A percentile compares a stretch with the other conserved stretches of the same genome.
Conservation (phyloP, 2,888 invertebrate species). For the Caprella mutica region DNA sequence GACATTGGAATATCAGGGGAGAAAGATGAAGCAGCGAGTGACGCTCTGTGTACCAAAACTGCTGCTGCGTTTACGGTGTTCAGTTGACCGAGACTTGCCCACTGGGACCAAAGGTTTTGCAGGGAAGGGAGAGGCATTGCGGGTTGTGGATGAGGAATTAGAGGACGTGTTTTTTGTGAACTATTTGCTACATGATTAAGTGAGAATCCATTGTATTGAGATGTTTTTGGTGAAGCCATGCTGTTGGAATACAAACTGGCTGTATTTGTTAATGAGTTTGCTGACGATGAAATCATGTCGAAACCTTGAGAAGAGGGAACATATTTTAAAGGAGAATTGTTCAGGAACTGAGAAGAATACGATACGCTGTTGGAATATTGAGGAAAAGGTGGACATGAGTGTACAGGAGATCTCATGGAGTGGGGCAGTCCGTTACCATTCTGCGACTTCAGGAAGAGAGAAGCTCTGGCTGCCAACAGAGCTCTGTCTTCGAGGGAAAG, state of each 20-base stretch:
- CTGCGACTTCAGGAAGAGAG: slow-evolving; percentile 58
- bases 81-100: slow-evolving; percentile 37
- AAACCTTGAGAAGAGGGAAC: slow-evolving; percentile 40
- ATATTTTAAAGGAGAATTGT: slow-evolving; percentile 37
- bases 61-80: slow-evolving; percentile 22
- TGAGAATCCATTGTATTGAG: too few species aligned
- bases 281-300: too few species aligned
- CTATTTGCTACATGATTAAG: too few species aligned
- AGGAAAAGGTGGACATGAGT: too few species aligned
- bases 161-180: too few species aligned
- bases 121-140: slow-evolving; percentile 25
- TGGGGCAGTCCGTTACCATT: slow-evolving; percentile 49
- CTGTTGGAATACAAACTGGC: too few species aligned
- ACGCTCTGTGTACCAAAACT: not conserved
- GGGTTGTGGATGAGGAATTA: too few species aligned
- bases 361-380: too few species aligned
- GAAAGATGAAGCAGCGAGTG: not conserved
- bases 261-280: too few species aligned
- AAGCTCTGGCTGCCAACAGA: slow-evolving; percentile 61
- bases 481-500: slow-evolving; percentile 66
- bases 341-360: slow-evolving; percentile 35
- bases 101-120: slow-evolving; percentile 44
- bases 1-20: not conserved
- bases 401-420: slow-evolving; percentile 12
- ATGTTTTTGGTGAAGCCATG: too few species aligned